phyloP scores from a whole-genome alignment of 2,797 vertebrate genomes.

The Aselliscus stoliczkanus region DNA sequence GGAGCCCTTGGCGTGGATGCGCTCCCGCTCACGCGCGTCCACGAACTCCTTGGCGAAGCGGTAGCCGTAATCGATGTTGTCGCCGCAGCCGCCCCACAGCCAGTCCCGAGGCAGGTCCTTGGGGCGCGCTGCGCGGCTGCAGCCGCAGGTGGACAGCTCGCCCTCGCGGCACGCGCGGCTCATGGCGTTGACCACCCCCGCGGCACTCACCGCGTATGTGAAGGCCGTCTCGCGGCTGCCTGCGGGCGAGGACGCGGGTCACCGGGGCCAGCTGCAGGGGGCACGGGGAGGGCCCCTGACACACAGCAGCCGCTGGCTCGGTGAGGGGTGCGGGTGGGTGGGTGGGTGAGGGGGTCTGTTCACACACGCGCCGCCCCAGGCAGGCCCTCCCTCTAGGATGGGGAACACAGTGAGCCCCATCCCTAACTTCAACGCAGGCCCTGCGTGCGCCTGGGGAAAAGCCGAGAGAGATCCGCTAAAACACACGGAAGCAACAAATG shows the following conservation, averaged over 20 bases:
- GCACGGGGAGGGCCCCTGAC: not conserved
- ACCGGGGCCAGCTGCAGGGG: not conserved
- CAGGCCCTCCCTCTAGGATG: not conserved
- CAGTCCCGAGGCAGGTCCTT: constrained; percentile 97
- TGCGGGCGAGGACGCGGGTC: constrained; percentile 73
- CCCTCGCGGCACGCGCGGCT: constrained; percentile 97
- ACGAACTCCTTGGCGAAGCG: constrained; percentile 99
- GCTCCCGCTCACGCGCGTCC: constrained; percentile 95
- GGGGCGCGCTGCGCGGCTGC: constrained; percentile 93
- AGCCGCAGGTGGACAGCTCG: constrained; percentile 96
- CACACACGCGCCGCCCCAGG: not conserved
- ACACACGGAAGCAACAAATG: not conserved
- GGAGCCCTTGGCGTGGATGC: constrained; percentile 91
- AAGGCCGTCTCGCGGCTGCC: constrained; percentile 97
- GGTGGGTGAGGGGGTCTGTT: too few relatives aligned
- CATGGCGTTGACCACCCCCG: constrained; percentile 96
- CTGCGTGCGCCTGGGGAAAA: not conserved
- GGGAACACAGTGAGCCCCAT: not conserved
- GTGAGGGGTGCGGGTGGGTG: not conserved
- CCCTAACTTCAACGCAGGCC: not conserved
- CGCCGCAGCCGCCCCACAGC: constrained; percentile 98
- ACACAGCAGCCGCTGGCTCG: not conserved
- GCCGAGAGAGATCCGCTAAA: not conserved
- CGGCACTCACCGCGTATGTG: constrained; percentile 95
- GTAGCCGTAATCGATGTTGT: constrained; percentile 97